A percentile compares a stretch with the other conserved stretches of the same genome.
Evolutionary conservation across 1,140 invertebrate species (phyloP).

Genomic region (Drosophila sp.): DNA sequence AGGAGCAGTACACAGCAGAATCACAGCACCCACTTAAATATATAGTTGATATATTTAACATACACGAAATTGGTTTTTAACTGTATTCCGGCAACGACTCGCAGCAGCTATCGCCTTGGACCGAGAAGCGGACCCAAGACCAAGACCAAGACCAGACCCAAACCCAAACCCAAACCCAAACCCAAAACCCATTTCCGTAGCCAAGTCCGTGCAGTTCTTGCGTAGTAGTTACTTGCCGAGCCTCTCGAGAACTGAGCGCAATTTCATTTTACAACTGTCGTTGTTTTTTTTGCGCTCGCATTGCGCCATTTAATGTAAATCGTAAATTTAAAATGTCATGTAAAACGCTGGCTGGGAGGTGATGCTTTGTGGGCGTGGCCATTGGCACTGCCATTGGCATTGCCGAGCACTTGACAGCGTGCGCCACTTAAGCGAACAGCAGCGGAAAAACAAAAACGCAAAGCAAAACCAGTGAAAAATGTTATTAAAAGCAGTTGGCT

Average conservation of each 20-base stretch:
- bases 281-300: constrained; percentile 70
- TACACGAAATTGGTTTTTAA: constrained; percentile 83
- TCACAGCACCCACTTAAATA: constrained; percentile 73
- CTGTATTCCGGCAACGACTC: constrained; percentile 64
- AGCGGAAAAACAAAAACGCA: constrained; percentile 31
- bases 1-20: constrained; percentile 46
- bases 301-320: constrained; percentile 82
- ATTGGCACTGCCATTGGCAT: constrained; percentile 31
- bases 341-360: constrained; percentile 63
- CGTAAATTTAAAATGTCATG: constrained; percentile 83
- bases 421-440: constrained; percentile 66
- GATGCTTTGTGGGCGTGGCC: constrained; percentile 56
- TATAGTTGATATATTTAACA: constrained; percentile 83
- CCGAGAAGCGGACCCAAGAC: neutral
- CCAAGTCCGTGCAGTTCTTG: constrained; percentile 5
- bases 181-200: neutral
- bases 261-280: constrained; percentile 81
- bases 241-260: constrained; percentile 62
- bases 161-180: too few species aligned
- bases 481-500: constrained; percentile 76
- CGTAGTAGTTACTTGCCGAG: constrained; percentile 21
- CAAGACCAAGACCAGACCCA: too few species aligned
- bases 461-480: constrained; percentile 69
- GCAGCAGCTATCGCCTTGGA: constrained; percentile 38
- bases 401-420: constrained; percentile 56